Base-by-base conservation (phyloP, 2,888 invertebrate species). In the Agrenia bidenticulata region DNA sequence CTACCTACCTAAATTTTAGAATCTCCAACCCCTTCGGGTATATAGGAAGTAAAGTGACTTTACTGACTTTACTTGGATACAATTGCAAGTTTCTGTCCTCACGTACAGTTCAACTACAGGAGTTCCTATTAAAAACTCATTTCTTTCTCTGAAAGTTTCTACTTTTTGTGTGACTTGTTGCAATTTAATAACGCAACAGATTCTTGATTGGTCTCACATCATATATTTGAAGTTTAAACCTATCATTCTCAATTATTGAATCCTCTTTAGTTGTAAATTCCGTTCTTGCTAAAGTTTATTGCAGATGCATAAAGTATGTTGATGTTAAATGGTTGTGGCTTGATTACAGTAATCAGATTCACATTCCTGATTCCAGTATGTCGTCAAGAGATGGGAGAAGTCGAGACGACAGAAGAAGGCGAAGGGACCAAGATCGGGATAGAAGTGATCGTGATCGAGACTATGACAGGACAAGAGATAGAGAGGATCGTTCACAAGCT, bases 391-490 rank as follows among this genome's bases (percentile, higher is more conserved):
- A 55, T 27, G 32, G 26, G 7, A 37, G 55, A 27, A 23, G 32
- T 32, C 27, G 55, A 27, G 61, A 60, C 23, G 37, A 66, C 15
- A 32, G 39, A 9, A 55, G 64, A 45, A 21, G 61, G 26, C 55
- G 65, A 60, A 51, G 63, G 21, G 57, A 57, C 5, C 27, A 63
- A 63, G 61, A 64, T 21, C 56, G 67, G 2, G 64, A 70, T 53
- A 21, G 61, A 21, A 5, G 57, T n/a, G 49, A 66, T 50, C 59
- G 66, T 5, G 72, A 71, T 23, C 17, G 61, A 9, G 67, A 67
- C 4, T 11, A 61, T n/a, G 61, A 64, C 13, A 55, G 62, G 37
- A 27, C 62, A 2, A 37, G 64, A n/a, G 63, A 61, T 1, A 54
- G 54, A 13, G 57, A 61, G 1, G 45, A 56, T 1, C 62, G 59